Base-by-base conservation (phyloP, 1,140 invertebrate species). In the Cecropterus lyciades region DNA sequence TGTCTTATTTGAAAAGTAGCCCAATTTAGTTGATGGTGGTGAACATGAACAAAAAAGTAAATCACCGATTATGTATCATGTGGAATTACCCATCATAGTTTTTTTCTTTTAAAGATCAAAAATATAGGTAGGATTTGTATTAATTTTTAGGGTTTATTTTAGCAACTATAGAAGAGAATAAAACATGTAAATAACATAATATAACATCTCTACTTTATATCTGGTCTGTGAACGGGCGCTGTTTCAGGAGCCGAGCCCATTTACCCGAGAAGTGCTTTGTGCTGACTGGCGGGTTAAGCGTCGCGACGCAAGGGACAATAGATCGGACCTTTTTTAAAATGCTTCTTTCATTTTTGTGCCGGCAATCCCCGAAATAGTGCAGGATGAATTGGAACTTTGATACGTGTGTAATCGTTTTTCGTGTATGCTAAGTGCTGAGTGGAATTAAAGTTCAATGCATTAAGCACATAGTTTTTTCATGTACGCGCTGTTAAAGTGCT, bases 241-340 rank as follows among this genome's bases (percentile, higher is more conserved):
- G 55, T 46, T 57, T 59, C 43, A 51, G 16, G 46, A 40, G 46
- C 40, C 2, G 48, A 63, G 33, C n/a, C 48, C 48, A 63, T 52
- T 63, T 40, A 51, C 20, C 27, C 17, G 42, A 46, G 42, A 59
- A 59, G 42, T 59, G 55, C 42, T 59, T 59, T 52, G 60, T 52
- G 37, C 48, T 57, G 40, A 46, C 53, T 57, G 40, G 17, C 55
- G 9, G 42, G 55, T 57, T 57, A 57, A 57, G 55, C 42, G 20
- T 57, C 20, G 42, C 42, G 42, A 46, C 55, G 53, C 16, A 42
- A 43, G 37, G 51, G 53, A 56, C 37, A 43, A 56, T 56, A 27
- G 37, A 56, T 45, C 40, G 40, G 55, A 57, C 40, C 52, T 57
- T 57, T 46, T 57, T 57, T 45, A 24, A 57, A 57, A 57, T 57